Base-by-base conservation (phyloP, 1,140 invertebrate genomes). In the Delia radicum region DNA sequence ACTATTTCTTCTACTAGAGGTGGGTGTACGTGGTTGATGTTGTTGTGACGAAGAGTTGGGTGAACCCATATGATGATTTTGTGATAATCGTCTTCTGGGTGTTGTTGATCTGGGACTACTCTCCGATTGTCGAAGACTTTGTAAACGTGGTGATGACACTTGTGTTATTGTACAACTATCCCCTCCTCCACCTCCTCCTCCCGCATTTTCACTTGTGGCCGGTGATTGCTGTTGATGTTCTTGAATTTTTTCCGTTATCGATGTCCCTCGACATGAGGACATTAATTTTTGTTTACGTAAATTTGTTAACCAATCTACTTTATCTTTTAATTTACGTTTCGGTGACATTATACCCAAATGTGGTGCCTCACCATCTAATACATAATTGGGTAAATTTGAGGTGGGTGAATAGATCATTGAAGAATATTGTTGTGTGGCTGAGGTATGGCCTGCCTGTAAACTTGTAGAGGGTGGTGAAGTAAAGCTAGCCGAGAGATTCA, bases 351-450 rank as follows among this genome's bases (percentile, higher is more conserved):
- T 85, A 24, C 89, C 87, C 69, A 93, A 86, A 81, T 94, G 93
- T 0, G 93, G 93, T 0, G 93, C 93, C 24, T 90, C 91, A 1
- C 93, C 93, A 78, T 93, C 91, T 3, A 92, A 77, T 0, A 93
- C 92, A 78, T 89, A 94, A 86, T 95, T 93, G 0, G 94, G 94
- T 26, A 95, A 86, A 85, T 94, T 92, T 5, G 89, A 87, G 0
- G 92, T 94, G 0, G 92, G 93, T 0, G 91, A 93, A 62, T 84
- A 85, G 85, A 91, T 81, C 77, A 76, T 15, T 7, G 79, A 62
- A 27, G 81, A 77, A 3, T 80, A 29, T 0, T 73, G 10, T 73
- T 55, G 37, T 15, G 21, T 21, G 42, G 33, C 15, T 71, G 61
- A 31, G 69, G 46, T 73, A 61, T 74, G 8, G n/a, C 74, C 6